Conservation (phyloP, 2,113 vertebrate genomes). For the Chloropsis hardwickii region DNA sequence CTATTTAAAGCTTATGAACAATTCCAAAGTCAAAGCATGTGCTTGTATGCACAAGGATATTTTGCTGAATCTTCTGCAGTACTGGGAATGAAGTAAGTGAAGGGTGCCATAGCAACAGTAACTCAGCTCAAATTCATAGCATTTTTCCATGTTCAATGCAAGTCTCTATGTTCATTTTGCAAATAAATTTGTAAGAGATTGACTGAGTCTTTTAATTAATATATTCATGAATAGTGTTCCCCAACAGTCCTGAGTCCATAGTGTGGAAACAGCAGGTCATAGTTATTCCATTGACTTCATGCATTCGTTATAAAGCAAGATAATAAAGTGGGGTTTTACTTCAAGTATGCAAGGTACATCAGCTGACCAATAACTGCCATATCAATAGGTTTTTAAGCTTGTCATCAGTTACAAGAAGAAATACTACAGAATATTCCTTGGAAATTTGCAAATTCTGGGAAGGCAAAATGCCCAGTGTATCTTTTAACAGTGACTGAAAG, state of each 20-base stretch:
- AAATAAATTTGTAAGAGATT: background rate
- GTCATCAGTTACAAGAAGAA: background rate
- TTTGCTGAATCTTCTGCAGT: background rate
- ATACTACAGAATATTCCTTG: background rate
- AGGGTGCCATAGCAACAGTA: conserved; percentile 40
- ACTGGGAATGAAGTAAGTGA: background rate
- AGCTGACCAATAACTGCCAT: background rate
- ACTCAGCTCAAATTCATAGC: background rate
- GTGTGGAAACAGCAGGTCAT: background rate
- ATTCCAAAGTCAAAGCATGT: background rate
- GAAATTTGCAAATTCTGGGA: background rate
- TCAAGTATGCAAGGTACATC: background rate
- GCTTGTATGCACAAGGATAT: background rate
- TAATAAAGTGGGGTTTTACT: background rate
- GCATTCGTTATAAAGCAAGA: background rate
- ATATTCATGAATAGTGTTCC: background rate
- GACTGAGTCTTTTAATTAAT: background rate
- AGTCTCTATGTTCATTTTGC: background rate
- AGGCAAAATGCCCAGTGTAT: background rate
- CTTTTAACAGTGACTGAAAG: background rate
- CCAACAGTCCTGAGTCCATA: background rate
- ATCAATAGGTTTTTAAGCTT: background rate
- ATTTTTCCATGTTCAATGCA: background rate
- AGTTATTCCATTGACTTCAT: background rate
- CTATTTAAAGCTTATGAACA: background rate